Conservation (phyloP, 2,113 vertebrate genomes). For the Romanogobio albipinnatus region DNA sequence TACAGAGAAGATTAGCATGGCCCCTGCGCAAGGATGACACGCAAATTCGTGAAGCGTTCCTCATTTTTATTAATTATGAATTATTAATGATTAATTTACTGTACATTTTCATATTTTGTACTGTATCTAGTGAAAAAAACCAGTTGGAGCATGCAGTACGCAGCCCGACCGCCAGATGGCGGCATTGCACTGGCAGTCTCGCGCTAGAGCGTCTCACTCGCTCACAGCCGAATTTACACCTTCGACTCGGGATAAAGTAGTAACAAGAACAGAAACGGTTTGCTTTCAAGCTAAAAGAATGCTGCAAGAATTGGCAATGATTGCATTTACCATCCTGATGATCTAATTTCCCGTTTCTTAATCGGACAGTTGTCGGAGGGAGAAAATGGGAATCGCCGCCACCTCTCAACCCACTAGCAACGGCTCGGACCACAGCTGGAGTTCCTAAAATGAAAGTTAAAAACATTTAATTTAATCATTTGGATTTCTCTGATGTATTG, state of each 20-base stretch:
- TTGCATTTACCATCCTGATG: neutral
- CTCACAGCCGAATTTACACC: neutral
- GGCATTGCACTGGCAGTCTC: neutral
- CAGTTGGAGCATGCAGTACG: neutral
- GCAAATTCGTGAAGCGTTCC: conserved; percentile 53
- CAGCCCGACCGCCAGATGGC: neutral
- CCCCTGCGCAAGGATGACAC: conserved; percentile 53
- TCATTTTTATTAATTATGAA: conserved; percentile 23
- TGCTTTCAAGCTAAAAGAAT: neutral
- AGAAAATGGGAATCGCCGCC: too few relatives aligned
- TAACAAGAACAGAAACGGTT: neutral
- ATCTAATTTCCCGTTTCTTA: neutral
- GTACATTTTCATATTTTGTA: neutral
- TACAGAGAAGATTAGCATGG: conserved; percentile 57
- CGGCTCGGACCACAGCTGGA: too few relatives aligned
- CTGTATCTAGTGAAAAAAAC: neutral
- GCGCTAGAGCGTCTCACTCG: neutral
- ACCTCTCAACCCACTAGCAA: too few relatives aligned
- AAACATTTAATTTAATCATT: too few relatives aligned
- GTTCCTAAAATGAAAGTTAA: too few relatives aligned
- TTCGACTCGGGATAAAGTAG: neutral
- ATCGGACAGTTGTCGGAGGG: neutral
- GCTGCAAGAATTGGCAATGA: neutral
- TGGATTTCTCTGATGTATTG: too few relatives aligned
- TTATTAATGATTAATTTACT: neutral